Evolutionary conservation across 2,797 vertebrate genomes (phyloP), one percentile per base, ranked within the genome.

Genomic region (Stomatorhinus walkeri): DNA sequence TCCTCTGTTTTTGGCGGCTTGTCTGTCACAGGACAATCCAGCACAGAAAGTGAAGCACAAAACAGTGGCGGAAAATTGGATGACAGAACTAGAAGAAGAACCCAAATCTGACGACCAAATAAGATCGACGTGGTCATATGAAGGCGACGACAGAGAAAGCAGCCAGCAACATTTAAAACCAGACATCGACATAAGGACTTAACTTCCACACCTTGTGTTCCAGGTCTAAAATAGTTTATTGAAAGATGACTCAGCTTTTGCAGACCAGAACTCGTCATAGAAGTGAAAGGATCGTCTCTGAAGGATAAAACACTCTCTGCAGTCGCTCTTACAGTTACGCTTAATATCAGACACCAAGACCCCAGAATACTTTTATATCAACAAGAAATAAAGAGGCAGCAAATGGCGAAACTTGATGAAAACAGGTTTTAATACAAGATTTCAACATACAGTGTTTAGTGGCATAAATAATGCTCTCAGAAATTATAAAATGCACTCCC

Each of bases 401-500:
- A 94, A 92, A 93, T 90, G 24, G 92, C 91, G 93, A 93, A 92
- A 92, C 92, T 94, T 94, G 94, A 94, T 95, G 94, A 95, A 91
- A 93, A 94, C 93, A 94, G 92, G 93, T 92, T 91, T 94, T 93
- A 94, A 94, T 94, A 94, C 93, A 94, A 94, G 93, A 94, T 91
- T 93, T 93, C 92, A 92, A 91, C 93, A 91, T 94, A 94, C 93
- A 93, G 94, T 94, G 93, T 94, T 92, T 94, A 93, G 91, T 90
- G 91, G 93, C 94, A 94, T 93, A 92, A 94, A 93, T 90, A 88
- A 91, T 87, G 86, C 54, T 87, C 28, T 87, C 56, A 91, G 90
- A 88, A 48, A 88, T 52, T 59, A 54, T 54, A 88, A 84, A 88
- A 43, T 36, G 43, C 81, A 51, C 12, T 24, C 79, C 36, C 49